Evolutionary conservation across 2,888 invertebrate species (phyloP).

Genomic region (Cerastoderma edule): DNA sequence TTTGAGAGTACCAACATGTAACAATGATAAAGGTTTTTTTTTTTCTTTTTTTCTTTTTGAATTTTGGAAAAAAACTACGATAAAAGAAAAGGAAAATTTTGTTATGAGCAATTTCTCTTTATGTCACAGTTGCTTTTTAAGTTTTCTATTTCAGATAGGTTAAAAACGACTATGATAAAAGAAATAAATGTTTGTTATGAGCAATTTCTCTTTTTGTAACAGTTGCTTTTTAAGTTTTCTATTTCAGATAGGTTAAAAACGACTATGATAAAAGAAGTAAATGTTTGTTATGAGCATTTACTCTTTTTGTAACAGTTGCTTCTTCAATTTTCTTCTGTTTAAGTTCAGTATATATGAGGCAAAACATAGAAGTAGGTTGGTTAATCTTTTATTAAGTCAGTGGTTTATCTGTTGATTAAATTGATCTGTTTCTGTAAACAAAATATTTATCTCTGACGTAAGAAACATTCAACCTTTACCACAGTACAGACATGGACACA

Average conservation of each 20-base stretch:
- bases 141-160: not conserved
- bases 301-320: not conserved
- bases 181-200: too few relatives aligned
- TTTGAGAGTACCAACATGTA: too few relatives aligned
- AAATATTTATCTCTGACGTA: slow-evolving; percentile 9
- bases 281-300: too few relatives aligned
- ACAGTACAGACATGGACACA: not conserved
- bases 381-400: too few relatives aligned
- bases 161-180: too few relatives aligned
- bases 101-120: slow-evolving; percentile 7
- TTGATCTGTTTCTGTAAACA: slow-evolving; percentile 1
- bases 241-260: not conserved
- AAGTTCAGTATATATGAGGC: too few relatives aligned
- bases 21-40: too few relatives aligned
- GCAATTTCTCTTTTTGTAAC: slow-evolving; percentile 1
- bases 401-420: not conserved
- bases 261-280: too few relatives aligned
- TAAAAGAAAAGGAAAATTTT: too few relatives aligned
- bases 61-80: too few relatives aligned
- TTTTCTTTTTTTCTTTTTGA: too few relatives aligned
- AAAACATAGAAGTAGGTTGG: too few relatives aligned
- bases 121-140: not conserved
- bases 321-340: not conserved
- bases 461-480: not conserved
- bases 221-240: not conserved